These are phyloP conservation scores for Chiridota heheva DNA, from an alignment of 35 echinoderm and acorn worm genomes.

Conservation along the genomic window DNA sequence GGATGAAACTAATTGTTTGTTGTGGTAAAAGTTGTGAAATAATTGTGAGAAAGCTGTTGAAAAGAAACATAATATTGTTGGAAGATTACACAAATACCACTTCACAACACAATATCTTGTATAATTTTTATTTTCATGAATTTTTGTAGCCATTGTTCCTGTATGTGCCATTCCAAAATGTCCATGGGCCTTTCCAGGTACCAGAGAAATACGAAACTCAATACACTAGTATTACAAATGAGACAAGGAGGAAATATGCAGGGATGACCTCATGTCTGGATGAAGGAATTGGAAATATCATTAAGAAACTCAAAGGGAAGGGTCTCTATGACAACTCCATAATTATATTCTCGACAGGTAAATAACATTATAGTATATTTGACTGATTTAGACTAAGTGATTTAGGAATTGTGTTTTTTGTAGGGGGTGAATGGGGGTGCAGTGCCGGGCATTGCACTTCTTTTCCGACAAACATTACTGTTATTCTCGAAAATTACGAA, in stretches of 20 bases:
- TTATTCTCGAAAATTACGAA: slow-evolving; percentile 22
- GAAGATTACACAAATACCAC: no score
- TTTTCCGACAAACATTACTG: neutral
- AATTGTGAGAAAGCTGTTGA: neutral
- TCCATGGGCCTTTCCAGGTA: slow-evolving; percentile 78
- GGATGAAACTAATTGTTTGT: neutral
- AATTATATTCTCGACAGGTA: slow-evolving; percentile 92
- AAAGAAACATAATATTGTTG: neutral
- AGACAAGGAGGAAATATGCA: slow-evolving; percentile 64
- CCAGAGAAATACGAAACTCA: slow-evolving; percentile 40
- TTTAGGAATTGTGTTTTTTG: neutral
- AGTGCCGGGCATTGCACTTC: slow-evolving; percentile 36
- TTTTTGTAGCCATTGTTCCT: slow-evolving; percentile 75
- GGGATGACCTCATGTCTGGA: slow-evolving; percentile 86
- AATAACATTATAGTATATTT: slow-evolving; percentile 14
- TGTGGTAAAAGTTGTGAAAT: neutral
- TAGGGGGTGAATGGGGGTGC: slow-evolving; percentile 51
- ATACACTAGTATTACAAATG: slow-evolving; percentile 29
- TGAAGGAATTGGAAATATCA: slow-evolving; percentile 80
- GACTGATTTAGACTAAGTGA: neutral
- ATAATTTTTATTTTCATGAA: neutral
- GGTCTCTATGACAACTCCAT: slow-evolving; percentile 85
- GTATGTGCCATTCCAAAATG: slow-evolving; percentile 86
- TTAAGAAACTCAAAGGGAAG: slow-evolving; percentile 54
- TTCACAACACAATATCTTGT: no score